These are phyloP conservation scores for Phenacoccus solenopsis DNA, from an alignment of 1,140 invertebrate genomes.

Conservation along the genomic window DNA sequence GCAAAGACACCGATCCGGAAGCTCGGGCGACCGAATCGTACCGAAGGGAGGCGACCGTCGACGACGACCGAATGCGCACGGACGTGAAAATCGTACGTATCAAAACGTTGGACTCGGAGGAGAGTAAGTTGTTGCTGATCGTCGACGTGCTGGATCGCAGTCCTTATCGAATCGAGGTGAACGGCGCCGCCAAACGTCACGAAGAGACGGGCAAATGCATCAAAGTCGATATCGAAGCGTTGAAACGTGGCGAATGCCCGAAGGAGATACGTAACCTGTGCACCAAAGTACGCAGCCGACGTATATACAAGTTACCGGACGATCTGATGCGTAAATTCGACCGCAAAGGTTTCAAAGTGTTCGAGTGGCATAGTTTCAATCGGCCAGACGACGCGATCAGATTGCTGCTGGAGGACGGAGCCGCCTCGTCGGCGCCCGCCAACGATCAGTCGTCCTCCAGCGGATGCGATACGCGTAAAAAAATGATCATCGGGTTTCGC, in stretches of 20 bases:
- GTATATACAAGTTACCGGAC: not conserved
- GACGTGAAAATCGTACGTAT: not conserved
- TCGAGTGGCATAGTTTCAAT: conserved; percentile 11
- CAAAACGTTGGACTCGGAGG: not conserved
- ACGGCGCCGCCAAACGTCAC: conserved; percentile 16
- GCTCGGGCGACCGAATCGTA: not conserved
- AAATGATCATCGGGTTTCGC: not conserved
- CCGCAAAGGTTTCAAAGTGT: not conserved
- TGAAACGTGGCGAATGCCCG: not conserved
- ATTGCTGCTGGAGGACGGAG: not conserved
- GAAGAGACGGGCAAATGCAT: not conserved
- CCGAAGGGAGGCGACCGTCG: not conserved
- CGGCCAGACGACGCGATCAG: not conserved
- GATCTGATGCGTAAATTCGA: not conserved
- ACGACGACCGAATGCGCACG: not conserved
- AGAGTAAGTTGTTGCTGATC: conserved; percentile 9
- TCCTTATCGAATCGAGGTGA: conserved; percentile 18
- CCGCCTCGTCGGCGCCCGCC: not conserved
- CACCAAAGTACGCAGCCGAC: not conserved
- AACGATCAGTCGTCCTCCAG: not conserved
- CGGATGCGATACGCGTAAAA: not conserved
- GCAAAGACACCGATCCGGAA: not conserved
- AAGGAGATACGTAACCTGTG: conserved; percentile 3
- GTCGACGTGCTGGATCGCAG: conserved; percentile 1
- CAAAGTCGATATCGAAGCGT: not conserved